Evolutionary conservation across 2,113 vertebrate species (phyloP).

Genomic region (Struthio camelus): DNA sequence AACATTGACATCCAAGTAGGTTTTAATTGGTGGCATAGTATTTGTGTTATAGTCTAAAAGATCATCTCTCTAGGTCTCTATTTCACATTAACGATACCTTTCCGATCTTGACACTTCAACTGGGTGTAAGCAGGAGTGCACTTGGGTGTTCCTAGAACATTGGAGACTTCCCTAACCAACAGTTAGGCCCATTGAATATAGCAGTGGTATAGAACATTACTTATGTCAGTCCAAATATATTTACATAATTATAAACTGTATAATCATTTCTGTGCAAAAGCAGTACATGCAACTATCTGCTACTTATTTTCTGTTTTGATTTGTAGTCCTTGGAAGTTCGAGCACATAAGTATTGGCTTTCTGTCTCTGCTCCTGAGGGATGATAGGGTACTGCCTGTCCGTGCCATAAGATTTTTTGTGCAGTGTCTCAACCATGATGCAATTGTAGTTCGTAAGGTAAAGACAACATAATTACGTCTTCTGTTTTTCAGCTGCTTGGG

Average conservation of each 20-base stretch:
- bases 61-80: background rate
- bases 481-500: background rate
- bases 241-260: background rate
- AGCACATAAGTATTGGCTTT: slow-evolving; percentile 94
- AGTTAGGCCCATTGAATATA: background rate
- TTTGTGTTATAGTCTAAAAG: background rate
- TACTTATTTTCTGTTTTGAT: background rate
- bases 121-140: background rate
- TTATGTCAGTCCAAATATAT: background rate
- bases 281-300: background rate
- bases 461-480: background rate
- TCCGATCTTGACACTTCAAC: background rate
- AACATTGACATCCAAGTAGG: background rate
- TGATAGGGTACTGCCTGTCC: slow-evolving; percentile 85
- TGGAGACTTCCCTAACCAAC: background rate
- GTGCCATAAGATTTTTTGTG: slow-evolving; percentile 90
- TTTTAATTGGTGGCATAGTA: background rate
- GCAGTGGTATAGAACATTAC: background rate
- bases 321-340: slow-evolving; percentile 97
- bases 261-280: background rate
- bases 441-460: slow-evolving; percentile 94
- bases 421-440: slow-evolving; percentile 96
- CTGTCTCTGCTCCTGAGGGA: slow-evolving; percentile 92
- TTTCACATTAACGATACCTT: background rate
- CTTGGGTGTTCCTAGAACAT: background rate